Evolutionary conservation across 23 tunicate species (phyloP), one percentile per base, ranked within the genome.

Genomic region (Trididemnum nubilum): DNA sequence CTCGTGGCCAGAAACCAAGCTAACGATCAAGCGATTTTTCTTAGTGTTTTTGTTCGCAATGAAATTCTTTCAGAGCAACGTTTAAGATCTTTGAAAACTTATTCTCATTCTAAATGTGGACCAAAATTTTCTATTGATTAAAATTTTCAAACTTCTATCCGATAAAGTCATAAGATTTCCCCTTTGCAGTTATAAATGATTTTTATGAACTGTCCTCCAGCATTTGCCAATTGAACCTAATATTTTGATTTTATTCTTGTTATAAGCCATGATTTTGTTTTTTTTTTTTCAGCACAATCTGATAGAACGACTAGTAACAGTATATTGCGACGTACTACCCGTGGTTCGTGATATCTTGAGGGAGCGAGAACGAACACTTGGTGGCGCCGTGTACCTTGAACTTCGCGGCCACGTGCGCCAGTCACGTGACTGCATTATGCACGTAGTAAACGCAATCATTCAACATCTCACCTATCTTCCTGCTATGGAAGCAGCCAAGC

Each of bases 381-480:
- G 71, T 32, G 31, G 65, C 35, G 52, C 29, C 7, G 9, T 76
- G 33, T 60, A 72, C 24, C 34, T 59, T 33, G 65, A 88, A 38
- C 77, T 88, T 4, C 1, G 57, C 12, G 44, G 87, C 30, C 87
- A 82, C 77, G 36, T 88, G 72, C 70, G 69, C 28, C 61, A 80
- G 35, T 73, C 87, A 50, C 51, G 86, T 36, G 71, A 70, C 0
- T 44, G 81, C 0, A 32, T 88, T 52, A 37, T 88, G 25, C 39
- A 65, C 32, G 32, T 82, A 26, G 78, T 74, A 7, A 34, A 67
- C 24, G 52, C 65, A 28, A 66, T 88, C n/a, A 28, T 88, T 0
- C 85, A 88, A 29, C 29, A 35, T 1, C 72, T 81, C 36, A 35
- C 49, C 31, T 67, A 83, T 63, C 33, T 52, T 21, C 93, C 86